phyloP scores from a whole-genome alignment of 1,140 invertebrate genomes.

The Lasioglossum baleicum region DNA sequence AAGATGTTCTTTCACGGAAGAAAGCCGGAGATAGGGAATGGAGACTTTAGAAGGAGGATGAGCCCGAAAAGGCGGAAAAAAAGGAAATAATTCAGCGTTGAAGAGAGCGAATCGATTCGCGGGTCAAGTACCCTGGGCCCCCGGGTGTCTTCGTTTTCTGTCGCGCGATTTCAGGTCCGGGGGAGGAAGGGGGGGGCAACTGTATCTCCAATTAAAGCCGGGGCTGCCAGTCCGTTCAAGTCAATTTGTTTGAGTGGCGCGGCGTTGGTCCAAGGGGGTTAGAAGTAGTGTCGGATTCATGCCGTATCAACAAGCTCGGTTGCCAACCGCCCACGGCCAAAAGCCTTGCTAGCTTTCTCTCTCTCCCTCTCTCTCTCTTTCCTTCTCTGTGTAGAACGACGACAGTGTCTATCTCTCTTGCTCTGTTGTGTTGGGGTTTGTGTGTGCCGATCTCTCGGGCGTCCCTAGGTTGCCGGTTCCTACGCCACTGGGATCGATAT shows the following conservation, averaged over 20 bases:
- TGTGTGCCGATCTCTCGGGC: slow-evolving; percentile 55
- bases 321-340: slow-evolving; percentile 63
- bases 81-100: not conserved
- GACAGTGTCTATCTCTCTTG: too few species aligned
- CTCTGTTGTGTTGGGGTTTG: not conserved
- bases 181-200: slow-evolving; percentile 19
- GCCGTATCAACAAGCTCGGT: slow-evolving; percentile 56
- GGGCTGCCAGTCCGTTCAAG: slow-evolving; percentile 59
- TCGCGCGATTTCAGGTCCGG: slow-evolving; percentile 6
- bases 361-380: too few species aligned
- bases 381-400: too few species aligned
- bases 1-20: too few species aligned
- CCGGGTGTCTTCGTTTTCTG: not conserved
- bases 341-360: slow-evolving; percentile 14
- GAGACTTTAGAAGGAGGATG: not conserved
- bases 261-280: slow-evolving; percentile 40
- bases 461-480: slow-evolving; percentile 70
- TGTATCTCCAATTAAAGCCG: slow-evolving; percentile 66
- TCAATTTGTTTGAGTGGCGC: slow-evolving; percentile 67
- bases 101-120: slow-evolving; percentile 31
- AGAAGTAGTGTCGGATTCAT: slow-evolving; percentile 50
- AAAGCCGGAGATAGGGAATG: not conserved
- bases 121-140: slow-evolving; percentile 29
- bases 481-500: slow-evolving; percentile 80
- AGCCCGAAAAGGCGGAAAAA: too few species aligned